These are phyloP conservation scores for Masticophis lateralis DNA, from an alignment of 2,797 vertebrate genomes.

Conservation along the genomic window DNA sequence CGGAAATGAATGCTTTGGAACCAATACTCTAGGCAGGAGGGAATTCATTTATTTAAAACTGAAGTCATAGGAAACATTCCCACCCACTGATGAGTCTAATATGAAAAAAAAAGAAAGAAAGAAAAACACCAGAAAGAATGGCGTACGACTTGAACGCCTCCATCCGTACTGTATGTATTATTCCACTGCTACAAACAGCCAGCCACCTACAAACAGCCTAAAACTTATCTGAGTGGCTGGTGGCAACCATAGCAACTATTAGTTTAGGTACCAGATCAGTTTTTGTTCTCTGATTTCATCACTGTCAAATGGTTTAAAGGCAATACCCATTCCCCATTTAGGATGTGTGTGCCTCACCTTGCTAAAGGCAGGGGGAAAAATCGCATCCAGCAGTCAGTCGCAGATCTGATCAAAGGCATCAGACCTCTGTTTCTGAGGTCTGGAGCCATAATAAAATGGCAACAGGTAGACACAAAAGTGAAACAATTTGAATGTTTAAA, in stretches of 20 bases:
- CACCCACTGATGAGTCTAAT: not conserved
- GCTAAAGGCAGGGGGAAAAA: not conserved
- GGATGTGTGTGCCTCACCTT: not conserved
- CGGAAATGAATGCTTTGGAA: not conserved
- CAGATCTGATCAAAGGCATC: not conserved
- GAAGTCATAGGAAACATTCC: not conserved
- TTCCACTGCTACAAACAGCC: not conserved
- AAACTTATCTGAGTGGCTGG: constrained; percentile 38
- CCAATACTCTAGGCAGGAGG: not conserved
- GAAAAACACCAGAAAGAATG: not conserved
- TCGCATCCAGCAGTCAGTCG: not conserved
- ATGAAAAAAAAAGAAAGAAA: not conserved
- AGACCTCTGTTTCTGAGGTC: not conserved
- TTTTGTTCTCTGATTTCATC: constrained; percentile 23
- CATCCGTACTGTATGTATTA: not conserved
- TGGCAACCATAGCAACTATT: constrained; percentile 49
- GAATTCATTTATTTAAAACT: not conserved
- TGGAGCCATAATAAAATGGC: not conserved
- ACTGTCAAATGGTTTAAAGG: constrained; percentile 45
- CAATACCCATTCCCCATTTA: constrained; percentile 25
- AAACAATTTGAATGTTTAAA: not conserved
- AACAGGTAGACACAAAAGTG: not conserved
- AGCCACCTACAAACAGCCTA: constrained; percentile 23
- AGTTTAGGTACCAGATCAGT: constrained; percentile 27
- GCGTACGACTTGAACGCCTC: not conserved